Conservation (phyloP, 1,140 invertebrate genomes). For the Orussus abietinus region DNA sequence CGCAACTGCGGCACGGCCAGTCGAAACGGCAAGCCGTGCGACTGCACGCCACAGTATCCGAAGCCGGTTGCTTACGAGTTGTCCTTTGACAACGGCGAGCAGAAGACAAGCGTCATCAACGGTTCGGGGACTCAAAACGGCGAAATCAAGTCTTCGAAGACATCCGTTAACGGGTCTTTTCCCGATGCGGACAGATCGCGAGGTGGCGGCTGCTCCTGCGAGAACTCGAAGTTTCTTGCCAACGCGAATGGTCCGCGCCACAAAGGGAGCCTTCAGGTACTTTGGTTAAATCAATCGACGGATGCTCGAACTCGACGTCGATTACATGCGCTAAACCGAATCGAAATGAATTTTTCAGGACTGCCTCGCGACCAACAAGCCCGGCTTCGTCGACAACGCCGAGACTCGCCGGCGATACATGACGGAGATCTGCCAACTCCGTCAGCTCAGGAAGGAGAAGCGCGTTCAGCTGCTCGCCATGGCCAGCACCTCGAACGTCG, state of each 20-base stretch:
- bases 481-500: constrained; percentile 30
- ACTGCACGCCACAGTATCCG: constrained; percentile 34
- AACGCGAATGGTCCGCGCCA: constrained; percentile 13
- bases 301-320: too few species aligned
- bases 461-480: constrained; percentile 41
- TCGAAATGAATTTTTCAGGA: constrained; percentile 45
- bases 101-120: constrained; percentile 5
- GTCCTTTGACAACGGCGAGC: constrained; percentile 30
- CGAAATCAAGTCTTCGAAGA: too few species aligned
- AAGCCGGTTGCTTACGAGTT: constrained; percentile 48
- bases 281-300: too few species aligned
- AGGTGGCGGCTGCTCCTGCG: constrained; percentile 25
- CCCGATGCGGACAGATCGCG: neutral
- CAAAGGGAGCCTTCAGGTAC: constrained; percentile 34
- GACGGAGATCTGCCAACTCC: constrained; percentile 43
- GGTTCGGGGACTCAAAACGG: neutral
- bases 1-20: constrained; percentile 34
- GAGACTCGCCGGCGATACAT: constrained; percentile 47
- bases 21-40: constrained; percentile 30
- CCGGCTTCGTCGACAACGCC: constrained; percentile 45
- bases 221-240: constrained; percentile 18
- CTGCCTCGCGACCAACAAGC: constrained; percentile 44
- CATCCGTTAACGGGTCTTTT: constrained; percentile 3
- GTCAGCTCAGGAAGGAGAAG: constrained; percentile 43
- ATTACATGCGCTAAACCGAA: too few species aligned